Conservation (phyloP, 2,888 invertebrate species). For the Campopleginae sp. region DNA sequence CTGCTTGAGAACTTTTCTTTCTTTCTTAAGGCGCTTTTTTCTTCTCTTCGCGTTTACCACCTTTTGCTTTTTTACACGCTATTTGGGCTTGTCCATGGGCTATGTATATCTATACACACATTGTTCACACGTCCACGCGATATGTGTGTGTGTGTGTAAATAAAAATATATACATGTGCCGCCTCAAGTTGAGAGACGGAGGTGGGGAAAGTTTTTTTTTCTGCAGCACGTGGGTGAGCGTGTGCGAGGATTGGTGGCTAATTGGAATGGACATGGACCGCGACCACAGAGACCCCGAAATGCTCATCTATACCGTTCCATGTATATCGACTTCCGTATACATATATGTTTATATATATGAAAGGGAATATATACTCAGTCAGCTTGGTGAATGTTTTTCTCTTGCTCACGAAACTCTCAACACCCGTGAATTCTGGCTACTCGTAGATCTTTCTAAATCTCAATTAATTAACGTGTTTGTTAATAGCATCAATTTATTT, state of each 20-base stretch:
- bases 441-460: slow-evolving; percentile 45
- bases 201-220: slow-evolving; percentile 15
- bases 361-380: neutral
- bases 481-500: slow-evolving; percentile 50
- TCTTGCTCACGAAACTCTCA: slow-evolving; percentile 20
- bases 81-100: slow-evolving; percentile 27
- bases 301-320: slow-evolving; percentile 52
- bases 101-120: neutral
- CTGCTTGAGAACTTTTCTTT: slow-evolving; percentile 50
- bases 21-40: slow-evolving; percentile 28
- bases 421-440: slow-evolving; percentile 46
- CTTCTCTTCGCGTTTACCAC: slow-evolving; percentile 4
- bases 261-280: slow-evolving; percentile 66
- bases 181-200: slow-evolving; percentile 10
- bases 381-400: slow-evolving; percentile 6
- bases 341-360: slow-evolving; percentile 40
- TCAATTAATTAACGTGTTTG: slow-evolving; percentile 62
- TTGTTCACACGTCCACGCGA: neutral
- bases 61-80: slow-evolving; percentile 17
- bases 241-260: slow-evolving; percentile 61
- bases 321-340: slow-evolving; percentile 21
- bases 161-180: neutral
- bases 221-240: slow-evolving; percentile 61
- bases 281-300: slow-evolving; percentile 53
- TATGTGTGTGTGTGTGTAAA: neutral